These are phyloP conservation scores for Octopus bimaculoides DNA, from an alignment of 1,140 invertebrate genomes.

Conservation along the genomic window DNA sequence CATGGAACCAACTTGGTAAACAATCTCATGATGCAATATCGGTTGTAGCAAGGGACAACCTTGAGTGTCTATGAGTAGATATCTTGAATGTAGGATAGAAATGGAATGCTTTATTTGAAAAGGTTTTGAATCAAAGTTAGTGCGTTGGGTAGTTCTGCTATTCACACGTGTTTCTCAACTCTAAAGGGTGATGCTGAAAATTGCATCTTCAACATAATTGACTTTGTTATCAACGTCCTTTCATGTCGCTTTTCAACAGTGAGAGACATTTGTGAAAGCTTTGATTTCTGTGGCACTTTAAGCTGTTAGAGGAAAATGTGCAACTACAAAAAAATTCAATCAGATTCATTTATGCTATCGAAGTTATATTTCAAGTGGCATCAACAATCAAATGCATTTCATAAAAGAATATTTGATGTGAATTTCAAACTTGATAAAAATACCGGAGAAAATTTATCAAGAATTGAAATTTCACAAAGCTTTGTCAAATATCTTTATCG, in stretches of 20 bases:
- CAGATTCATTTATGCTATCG: neutral
- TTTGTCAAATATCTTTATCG: neutral
- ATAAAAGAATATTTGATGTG: neutral
- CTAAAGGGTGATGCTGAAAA: neutral
- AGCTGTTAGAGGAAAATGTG: neutral
- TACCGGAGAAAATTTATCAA: neutral
- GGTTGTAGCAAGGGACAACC: neutral
- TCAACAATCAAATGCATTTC: neutral
- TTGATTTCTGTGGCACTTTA: conserved; percentile 5
- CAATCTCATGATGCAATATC: neutral
- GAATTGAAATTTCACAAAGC: neutral
- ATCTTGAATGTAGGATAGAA: neutral
- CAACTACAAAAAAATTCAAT: neutral
- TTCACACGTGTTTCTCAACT: neutral
- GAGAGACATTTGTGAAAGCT: neutral
- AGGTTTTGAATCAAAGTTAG: neutral
- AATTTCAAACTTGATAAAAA: neutral
- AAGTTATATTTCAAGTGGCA: neutral
- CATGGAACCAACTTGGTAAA: neutral
- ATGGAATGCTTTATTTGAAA: neutral
- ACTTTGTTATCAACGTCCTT: neutral
- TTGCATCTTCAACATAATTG: neutral
- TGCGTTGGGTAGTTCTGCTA: conserved; percentile 6
- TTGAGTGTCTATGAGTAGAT: neutral
- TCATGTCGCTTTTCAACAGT: neutral